Percentiles rank a stretch among this genome's conserved stretches.
phyloP scores from a whole-genome alignment of 2,113 vertebrate species.

The Rhineura floridana region DNA sequence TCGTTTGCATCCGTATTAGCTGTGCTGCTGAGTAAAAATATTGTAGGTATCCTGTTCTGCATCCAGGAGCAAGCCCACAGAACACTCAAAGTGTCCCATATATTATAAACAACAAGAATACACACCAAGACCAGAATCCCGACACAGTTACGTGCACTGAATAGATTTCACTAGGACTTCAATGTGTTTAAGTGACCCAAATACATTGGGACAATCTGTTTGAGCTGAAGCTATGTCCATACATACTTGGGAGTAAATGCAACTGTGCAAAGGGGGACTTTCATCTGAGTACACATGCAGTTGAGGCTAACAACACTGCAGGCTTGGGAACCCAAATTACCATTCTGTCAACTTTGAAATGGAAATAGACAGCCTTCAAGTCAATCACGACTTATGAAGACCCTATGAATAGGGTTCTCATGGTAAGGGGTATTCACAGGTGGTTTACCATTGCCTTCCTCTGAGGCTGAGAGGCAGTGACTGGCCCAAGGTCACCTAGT shows the following conservation, averaged over 20 bases:
- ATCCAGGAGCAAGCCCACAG: background rate
- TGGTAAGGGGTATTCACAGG: no score
- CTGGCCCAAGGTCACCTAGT: no score
- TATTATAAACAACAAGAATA: background rate
- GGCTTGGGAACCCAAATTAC: no score
- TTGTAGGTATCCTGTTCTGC: background rate
- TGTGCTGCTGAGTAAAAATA: background rate
- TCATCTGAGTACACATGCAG: no score
- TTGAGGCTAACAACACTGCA: no score
- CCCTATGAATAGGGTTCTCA: no score
- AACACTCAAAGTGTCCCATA: background rate
- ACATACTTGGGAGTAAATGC: background rate
- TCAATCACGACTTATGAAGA: no score
- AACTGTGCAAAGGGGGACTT: no score
- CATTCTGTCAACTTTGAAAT: no score
- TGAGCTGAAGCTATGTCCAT: background rate
- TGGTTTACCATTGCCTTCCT: no score
- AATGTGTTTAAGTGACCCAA: background rate
- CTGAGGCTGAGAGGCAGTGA: no score
- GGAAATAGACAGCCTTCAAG: no score
- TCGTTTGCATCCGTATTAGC: background rate
- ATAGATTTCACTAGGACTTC: background rate
- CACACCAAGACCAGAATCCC: background rate
- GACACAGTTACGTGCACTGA: background rate
- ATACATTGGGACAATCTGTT: background rate